Evolutionary conservation across 2,113 vertebrate species (phyloP), one percentile per base, ranked within the genome.

Genomic region (Callospermophilus lateralis): DNA sequence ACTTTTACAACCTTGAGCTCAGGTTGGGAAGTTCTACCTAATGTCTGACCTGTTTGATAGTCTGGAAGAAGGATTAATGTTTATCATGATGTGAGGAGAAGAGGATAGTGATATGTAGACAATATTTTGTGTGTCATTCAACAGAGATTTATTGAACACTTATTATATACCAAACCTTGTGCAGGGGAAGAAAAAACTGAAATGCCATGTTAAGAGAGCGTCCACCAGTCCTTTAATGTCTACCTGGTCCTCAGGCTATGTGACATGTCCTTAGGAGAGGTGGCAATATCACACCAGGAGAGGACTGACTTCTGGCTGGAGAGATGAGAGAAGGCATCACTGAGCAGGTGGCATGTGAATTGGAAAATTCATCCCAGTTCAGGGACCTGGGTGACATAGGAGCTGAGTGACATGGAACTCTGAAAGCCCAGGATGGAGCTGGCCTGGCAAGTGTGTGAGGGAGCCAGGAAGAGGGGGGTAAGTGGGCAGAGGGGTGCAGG

Each of bases 1-100:
- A 95, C 65, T 84, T 84, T 80, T 58, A 55, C 78, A 88, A 17
- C 45, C 72, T 89, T 70, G 34, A 85, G 63, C 85, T 81, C 68
- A 30, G 9, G 5, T 32, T 79, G 84, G 86, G 63, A 86, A 67
- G 73, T 68, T 93, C 88, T 74, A 34, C 78, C 72, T 73, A 65
- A 53, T 8, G 51, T 78, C 74, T 85, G 22, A 68, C 84, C 16
- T 11, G 15, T 91, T 79, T 79, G 55, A 55, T 94, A 17, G 61
- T 39, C 17, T 77, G 94, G 73, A 90, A 76, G 76, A 80, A 90
- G 34, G 20, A 72, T 81, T 84, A 30, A 63, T 53, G 7, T 65
- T 63, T 72, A 6, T 90, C 34, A 7, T 11, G 10, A 77, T 45
- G 30, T 68, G 34, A 32, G 20, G 93, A 72, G 83, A 90, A 84